phyloP scores from a whole-genome alignment of 2,888 invertebrate genomes.

The Charanyca ferruginea region DNA sequence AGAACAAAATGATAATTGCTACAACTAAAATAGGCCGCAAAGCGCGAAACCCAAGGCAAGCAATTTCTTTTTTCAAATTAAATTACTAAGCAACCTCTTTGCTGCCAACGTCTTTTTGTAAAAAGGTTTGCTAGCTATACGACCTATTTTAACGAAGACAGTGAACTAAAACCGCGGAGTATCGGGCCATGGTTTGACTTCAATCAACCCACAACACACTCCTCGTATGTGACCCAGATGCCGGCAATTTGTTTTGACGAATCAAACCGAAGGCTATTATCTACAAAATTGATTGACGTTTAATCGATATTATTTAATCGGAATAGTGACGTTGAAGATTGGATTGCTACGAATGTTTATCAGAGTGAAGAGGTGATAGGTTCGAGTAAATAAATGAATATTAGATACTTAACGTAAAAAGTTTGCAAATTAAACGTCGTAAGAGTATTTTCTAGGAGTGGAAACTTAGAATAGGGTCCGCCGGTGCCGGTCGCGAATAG shows the following conservation, averaged over 20 bases:
- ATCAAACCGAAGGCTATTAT: slow-evolving; percentile 62
- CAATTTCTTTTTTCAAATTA: slow-evolving; percentile 32
- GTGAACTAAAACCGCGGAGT: slow-evolving; percentile 48
- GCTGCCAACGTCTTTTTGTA: slow-evolving; percentile 14
- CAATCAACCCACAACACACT: slow-evolving; percentile 42
- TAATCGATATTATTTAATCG: slow-evolving; percentile 66
- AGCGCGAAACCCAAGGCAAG: no score
- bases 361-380: slow-evolving; percentile 6
- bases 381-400: no score
- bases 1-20: no score
- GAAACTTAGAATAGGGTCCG: no score
- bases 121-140: slow-evolving; percentile 1
- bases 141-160: slow-evolving; percentile 50
- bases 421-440: no score
- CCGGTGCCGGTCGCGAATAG: no score
- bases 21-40: no score
- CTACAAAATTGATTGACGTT: slow-evolving; percentile 53
- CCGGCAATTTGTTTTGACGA: slow-evolving; percentile 70
- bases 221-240: slow-evolving; percentile 66
- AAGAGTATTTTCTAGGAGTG: no score
- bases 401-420: no score
- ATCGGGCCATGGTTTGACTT: slow-evolving; percentile 25
- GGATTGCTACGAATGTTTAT: slow-evolving; percentile 25
- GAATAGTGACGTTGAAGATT: slow-evolving; percentile 41
- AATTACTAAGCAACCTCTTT: slow-evolving; percentile 2